Evolutionary conservation across 2,113 vertebrate genomes (phyloP).

Genomic region (Ramphastos sulfuratus): DNA sequence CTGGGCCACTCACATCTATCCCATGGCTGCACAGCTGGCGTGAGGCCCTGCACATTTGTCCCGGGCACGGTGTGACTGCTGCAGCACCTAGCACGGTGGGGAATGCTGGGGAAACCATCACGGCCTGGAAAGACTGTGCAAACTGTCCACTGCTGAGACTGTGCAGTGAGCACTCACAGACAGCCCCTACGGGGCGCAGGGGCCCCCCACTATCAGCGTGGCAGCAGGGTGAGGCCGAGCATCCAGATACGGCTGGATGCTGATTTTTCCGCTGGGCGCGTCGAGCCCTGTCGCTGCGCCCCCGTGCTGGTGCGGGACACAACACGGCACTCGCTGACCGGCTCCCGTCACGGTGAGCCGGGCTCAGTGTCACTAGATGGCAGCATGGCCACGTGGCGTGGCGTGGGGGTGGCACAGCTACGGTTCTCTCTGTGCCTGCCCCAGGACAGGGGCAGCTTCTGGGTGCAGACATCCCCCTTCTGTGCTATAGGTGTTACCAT

Average conservation of each 20-base stretch:
- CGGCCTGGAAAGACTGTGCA: neutral
- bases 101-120: neutral
- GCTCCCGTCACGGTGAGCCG: accelerated
- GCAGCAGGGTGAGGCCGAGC: neutral
- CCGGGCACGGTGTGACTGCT: neutral
- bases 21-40: neutral
- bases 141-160: no score
- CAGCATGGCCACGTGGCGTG: slow-evolving; percentile 4
- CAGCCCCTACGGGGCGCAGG: accelerated
- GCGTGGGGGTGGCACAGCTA: neutral
- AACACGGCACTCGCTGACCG: neutral
- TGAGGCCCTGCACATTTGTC: neutral
- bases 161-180: neutral
- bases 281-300: neutral
- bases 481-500: neutral
- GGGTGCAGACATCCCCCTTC: neutral
- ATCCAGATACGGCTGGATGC: neutral
- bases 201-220: neutral
- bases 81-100: neutral
- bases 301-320: neutral
- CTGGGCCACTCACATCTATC: neutral
- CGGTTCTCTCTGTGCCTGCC: neutral
- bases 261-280: neutral
- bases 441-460: no score
- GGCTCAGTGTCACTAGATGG: slow-evolving; percentile 32